Base-by-base conservation (phyloP, 2,113 vertebrate species). In the Mustelus asterias region DNA sequence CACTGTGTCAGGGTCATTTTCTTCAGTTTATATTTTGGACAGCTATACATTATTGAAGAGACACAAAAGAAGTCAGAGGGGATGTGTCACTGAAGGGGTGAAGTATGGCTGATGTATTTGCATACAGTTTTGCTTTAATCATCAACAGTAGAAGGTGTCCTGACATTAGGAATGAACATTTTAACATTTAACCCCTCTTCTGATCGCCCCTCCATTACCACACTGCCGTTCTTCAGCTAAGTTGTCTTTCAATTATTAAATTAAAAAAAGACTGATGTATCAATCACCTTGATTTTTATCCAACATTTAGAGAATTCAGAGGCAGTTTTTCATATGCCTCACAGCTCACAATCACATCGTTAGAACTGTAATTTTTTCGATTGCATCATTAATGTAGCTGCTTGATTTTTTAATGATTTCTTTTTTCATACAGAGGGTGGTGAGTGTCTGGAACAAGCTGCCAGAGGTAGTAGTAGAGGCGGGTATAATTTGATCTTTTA, bases 41-140 rank as follows among this genome's bases (percentile, higher is more conserved):
- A 97, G 96, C 96, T 97, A 98, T 98, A 97, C 97, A 97, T 98
- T 98, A 98, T 98, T 98, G 98, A 98, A 96, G 97, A 98, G 97
- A 97, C 97, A 97, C 96, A 97, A 33, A 76, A 98, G 97, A 98
- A 98, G 97, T 97, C 97, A 97, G 97, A 97, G 96, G 97, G 97
- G 97, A 98, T 98, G 97, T 98, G 97, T 98, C 97, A 98, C 96
- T 96, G 96, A 97, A 85, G 37, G n/a, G 67, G 96, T 97, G 97
- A 98, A 96, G 97, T 97, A 97, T 96, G 97, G 97, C 96, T 96
- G 96, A 98, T 97, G 98, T 97, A 97, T 97, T 76, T 97, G 97
- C 97, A 97, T 98, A 98, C 97, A 97, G 96, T 98, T 98, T 97
- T 97, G 97, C 97, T 97, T 98, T 98, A 98, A 98, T 98, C 97